Evolutionary conservation across 37 sponge, comb jelly and placozoan species (phyloP).

Genomic region (Mnemiopsis leidyi): DNA sequence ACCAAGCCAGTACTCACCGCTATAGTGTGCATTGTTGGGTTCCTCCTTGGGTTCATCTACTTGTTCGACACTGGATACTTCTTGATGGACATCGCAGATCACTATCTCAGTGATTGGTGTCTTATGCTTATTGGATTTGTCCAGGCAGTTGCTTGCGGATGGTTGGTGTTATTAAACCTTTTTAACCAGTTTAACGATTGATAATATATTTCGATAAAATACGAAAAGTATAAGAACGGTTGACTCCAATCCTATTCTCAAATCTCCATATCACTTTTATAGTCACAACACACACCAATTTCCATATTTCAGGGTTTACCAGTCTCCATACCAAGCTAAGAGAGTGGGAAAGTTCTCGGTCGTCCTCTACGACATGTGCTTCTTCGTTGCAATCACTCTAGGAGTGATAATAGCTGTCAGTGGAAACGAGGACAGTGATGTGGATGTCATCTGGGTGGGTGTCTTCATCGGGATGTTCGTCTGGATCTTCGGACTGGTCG

Average conservation of each 20-base stretch:
- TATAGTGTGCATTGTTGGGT: not conserved
- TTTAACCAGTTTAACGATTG: too few relatives aligned
- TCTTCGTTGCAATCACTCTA: not conserved
- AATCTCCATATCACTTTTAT: too few relatives aligned
- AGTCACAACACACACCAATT: too few relatives aligned
- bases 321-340: not conserved
- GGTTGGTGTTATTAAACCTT: too few relatives aligned
- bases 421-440: slow-evolving; percentile 19
- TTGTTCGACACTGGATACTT: not conserved
- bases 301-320: not conserved
- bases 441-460: slow-evolving; percentile 15
- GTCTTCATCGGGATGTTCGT: slow-evolving; percentile 11
- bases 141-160: not conserved
- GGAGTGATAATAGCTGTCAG: slow-evolving; percentile 9
- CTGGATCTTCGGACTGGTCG: slow-evolving; percentile 9
- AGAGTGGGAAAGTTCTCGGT: slow-evolving; percentile 1
- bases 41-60: slow-evolving; percentile 24
- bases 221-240: too few relatives aligned
- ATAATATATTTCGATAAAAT: too few relatives aligned
- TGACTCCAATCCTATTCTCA: too few relatives aligned
- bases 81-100: not conserved
- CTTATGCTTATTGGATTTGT: not conserved
- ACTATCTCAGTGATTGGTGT: not conserved
- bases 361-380: slow-evolving; percentile 16
- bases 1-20: not conserved